Percentiles rank a stretch among this genome's conserved stretches.
Evolutionary conservation across 2,888 invertebrate species (phyloP).

Genomic region (Philereme vetulata): DNA sequence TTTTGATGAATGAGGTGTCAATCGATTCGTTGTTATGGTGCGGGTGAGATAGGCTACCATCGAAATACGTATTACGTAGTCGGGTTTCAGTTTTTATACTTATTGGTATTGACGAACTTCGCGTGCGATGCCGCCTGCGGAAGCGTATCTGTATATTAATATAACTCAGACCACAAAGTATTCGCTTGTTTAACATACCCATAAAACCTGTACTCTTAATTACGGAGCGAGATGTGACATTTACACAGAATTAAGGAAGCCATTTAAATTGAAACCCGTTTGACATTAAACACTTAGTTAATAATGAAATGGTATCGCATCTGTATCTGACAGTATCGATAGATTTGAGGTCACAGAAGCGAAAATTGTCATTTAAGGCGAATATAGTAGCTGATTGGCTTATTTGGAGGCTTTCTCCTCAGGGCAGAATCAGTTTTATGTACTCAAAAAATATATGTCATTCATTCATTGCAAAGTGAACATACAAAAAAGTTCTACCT

Average conservation of each 20-base stretch:
- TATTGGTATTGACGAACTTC: too few relatives aligned
- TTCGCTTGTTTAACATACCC: constrained; percentile 3
- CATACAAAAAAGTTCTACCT: too few relatives aligned
- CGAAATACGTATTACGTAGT: too few relatives aligned
- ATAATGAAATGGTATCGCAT: constrained; percentile 15
- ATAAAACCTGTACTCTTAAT: constrained; percentile 16
- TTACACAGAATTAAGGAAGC: constrained; percentile 39
- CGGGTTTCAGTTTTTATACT: too few relatives aligned
- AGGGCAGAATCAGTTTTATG: too few relatives aligned
- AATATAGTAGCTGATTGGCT: too few relatives aligned
- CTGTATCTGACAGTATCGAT: constrained; percentile 12
- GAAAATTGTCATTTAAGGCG: neutral
- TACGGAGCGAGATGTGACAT: constrained; percentile 35
- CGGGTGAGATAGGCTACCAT: too few relatives aligned
- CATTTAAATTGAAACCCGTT: constrained; percentile 30
- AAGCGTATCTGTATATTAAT: neutral
- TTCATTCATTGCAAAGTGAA: too few relatives aligned
- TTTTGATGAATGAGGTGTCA: too few relatives aligned
- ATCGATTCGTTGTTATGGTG: too few relatives aligned
- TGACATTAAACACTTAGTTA: constrained; percentile 24
- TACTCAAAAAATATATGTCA: too few relatives aligned
- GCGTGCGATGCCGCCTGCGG: neutral
- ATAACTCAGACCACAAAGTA: neutral
- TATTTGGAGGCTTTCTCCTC: too few relatives aligned
- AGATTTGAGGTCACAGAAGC: constrained; percentile 1